Conservation (phyloP, 1,140 invertebrate genomes). For the Macrostomum lignano region DNA sequence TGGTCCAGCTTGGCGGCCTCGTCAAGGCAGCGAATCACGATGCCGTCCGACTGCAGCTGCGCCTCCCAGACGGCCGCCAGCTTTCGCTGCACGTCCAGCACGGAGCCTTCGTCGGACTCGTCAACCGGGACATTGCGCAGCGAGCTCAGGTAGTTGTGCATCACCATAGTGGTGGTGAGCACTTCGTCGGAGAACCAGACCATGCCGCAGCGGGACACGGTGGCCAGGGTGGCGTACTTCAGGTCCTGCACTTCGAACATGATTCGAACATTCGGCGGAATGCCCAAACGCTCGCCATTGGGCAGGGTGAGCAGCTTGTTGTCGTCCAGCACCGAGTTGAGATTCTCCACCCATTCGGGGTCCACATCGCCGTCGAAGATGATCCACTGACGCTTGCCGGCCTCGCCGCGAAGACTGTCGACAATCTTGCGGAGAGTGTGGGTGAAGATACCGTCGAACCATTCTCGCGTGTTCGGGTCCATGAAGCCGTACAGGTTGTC, state of each 20-base stretch:
- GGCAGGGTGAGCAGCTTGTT: constrained; percentile 89
- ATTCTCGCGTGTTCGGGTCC: constrained; percentile 93
- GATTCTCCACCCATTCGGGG: constrained; percentile 85
- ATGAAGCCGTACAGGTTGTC: constrained; percentile 85
- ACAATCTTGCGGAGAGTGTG: constrained; percentile 83
- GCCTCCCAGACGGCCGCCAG: constrained; percentile 52
- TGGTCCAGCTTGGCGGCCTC: constrained; percentile 60
- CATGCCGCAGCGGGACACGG: constrained; percentile 80
- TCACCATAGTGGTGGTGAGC: constrained; percentile 89
- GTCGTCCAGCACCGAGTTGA: constrained; percentile 89
- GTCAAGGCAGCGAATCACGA: constrained; percentile 65
- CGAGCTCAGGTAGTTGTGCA: constrained; percentile 66
- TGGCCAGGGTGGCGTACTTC: constrained; percentile 86
- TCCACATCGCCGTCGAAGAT: constrained; percentile 98
- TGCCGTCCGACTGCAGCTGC: constrained; percentile 59
- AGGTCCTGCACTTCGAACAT: constrained; percentile 99
- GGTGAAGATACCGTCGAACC: constrained; percentile 95
- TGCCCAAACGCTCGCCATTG: constrained; percentile 80
- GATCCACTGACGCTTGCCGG: constrained; percentile 94
- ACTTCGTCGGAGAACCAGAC: constrained; percentile 36
- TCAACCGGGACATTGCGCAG: constrained; percentile 64
- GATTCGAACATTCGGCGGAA: constrained; percentile 90
- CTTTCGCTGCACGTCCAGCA: constrained; percentile 47
- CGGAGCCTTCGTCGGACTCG: constrained; percentile 39
- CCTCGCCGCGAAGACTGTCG: constrained; percentile 92